Conservation (phyloP, 2,797 vertebrate genomes). For the Monodelphis domestica region DNA sequence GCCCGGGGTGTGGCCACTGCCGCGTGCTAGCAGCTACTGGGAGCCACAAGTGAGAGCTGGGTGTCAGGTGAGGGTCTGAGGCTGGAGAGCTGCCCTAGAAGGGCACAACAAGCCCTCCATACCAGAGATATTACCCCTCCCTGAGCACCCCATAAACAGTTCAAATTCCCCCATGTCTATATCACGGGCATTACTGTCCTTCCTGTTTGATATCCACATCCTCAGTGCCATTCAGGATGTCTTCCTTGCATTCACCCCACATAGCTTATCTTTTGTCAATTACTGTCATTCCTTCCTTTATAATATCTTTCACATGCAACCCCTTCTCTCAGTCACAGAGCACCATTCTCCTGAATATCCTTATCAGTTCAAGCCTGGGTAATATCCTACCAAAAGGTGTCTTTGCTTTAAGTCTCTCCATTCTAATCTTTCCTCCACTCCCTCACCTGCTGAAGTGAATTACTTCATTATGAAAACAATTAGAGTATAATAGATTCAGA, state of each 20-base stretch:
- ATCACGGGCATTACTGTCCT: not conserved
- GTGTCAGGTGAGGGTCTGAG: too few relatives aligned
- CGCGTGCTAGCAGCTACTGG: too few relatives aligned
- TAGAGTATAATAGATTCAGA: not conserved
- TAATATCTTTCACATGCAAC: not conserved
- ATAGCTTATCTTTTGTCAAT: not conserved
- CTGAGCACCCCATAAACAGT: too few relatives aligned
- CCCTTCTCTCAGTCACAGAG: not conserved
- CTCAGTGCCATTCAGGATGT: not conserved
- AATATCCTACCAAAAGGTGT: not conserved
- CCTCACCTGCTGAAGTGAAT: not conserved
- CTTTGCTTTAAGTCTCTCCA: not conserved
- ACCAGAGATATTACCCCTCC: too few relatives aligned
- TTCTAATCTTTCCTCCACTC: not conserved
- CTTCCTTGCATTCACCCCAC: not conserved
- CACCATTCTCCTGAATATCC: not conserved
- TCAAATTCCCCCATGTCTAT: not conserved
- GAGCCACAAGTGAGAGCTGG: too few relatives aligned
- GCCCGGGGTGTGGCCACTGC: too few relatives aligned
- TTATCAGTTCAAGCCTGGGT: not conserved
- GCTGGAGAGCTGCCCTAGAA: too few relatives aligned
- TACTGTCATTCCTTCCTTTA: not conserved
- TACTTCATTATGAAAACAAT: not conserved
- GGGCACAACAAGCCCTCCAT: too few relatives aligned
- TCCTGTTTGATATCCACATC: too few relatives aligned